phyloP scores from a whole-genome alignment of 2,888 invertebrate genomes.

The Hydropsyche betteni region DNA sequence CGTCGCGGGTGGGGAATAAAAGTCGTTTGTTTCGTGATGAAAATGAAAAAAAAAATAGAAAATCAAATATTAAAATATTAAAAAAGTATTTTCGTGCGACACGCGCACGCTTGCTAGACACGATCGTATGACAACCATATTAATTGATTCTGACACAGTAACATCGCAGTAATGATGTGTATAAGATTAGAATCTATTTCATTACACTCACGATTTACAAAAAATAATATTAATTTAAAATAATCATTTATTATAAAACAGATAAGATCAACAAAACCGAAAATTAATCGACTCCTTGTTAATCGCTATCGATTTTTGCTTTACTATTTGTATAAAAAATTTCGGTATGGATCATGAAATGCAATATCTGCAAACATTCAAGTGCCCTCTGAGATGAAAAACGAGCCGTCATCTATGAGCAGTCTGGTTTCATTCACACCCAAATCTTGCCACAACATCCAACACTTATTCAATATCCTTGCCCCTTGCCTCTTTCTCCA shows the following conservation, averaged over 20 bases:
- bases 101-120: not conserved
- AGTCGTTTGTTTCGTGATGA: constrained; percentile 16
- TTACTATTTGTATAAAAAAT: too few species aligned
- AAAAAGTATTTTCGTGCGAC: constrained; percentile 16
- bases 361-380: not conserved
- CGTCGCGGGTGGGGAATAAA: not conserved
- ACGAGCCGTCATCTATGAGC: not conserved
- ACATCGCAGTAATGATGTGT: not conserved
- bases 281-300: too few species aligned
- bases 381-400: not conserved
- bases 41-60: constrained; percentile 10
- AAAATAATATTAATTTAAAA: too few species aligned
- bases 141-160: constrained; percentile 20
- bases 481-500: constrained; percentile 4
- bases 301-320: too few species aligned
- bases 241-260: too few species aligned
- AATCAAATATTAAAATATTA: not conserved
- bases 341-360: too few species aligned
- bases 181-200: too few species aligned
- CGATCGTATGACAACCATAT: constrained; percentile 8
- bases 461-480: constrained; percentile 29
- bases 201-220: too few species aligned
- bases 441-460: constrained; percentile 10
- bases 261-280: too few species aligned
- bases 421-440: constrained; percentile 7